Evolutionary conservation across 2,113 vertebrate species (phyloP), one percentile per base, ranked within the genome.

Genomic region (Kryptolebias marmoratus): DNA sequence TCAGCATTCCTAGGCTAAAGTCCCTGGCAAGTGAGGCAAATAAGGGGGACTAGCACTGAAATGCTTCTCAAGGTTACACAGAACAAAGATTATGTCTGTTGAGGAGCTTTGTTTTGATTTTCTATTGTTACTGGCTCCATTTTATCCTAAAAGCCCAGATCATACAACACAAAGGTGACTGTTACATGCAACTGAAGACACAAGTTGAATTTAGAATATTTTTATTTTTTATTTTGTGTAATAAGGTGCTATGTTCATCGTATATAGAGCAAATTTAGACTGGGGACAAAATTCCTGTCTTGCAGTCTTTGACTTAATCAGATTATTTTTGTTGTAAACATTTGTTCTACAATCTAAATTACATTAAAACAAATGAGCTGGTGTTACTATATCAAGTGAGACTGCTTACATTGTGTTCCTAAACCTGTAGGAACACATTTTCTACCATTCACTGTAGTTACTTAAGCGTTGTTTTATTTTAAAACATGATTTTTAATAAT

Each of bases 1-100:
- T 77, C 70, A 79, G 16, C n/a, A n/a, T 64, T 66, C 59, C 50
- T 54, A 31, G 65, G 16, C 63, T 71, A 58, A 79, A 49, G 55
- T 47, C 65, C 13, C 42, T 9, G n/a, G 70, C 31, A 36, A 74
- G 18, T 2, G 28, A 36, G 0, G 36, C 42, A 50, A 42, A 54
- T 58, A 11, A 30, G 53, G 30, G 30, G 28, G 65, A 18, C 16
- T 66, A 58, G 63, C 22, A 48, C 59, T 3, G 39, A 61, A 56
- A 59, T 30, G 22, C 27, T 49, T 42, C 54, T 18, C 50, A 72
- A 56, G 60, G 57, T 68, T 57, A 65, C n/a, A 18, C 68, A 36
- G 64, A 31, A 61, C 7, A 28, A 31, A 15, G 27, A 11, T 55
- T 54, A 15, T 14, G 55, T 47, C 27, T 42, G 39, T 27, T 64